Conservation (phyloP, 2,888 invertebrate genomes). For the Ecliptopera silaceata region DNA sequence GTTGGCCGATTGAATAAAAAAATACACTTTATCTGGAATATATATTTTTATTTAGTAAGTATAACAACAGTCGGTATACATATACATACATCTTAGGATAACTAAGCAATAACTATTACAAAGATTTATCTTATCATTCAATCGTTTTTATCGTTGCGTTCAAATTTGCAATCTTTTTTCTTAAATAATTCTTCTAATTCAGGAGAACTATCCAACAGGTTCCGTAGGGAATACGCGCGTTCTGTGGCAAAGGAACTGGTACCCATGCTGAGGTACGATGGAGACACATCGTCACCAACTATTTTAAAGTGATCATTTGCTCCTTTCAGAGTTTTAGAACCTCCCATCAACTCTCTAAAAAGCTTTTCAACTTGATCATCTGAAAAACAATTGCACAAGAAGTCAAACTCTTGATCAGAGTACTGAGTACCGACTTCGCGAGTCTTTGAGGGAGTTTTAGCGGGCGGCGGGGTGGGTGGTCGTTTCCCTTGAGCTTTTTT, state of each 20-base stretch:
- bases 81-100: background rate
- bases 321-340: conserved; percentile 7
- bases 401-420: conserved; percentile 57
- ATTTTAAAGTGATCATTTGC: conserved; percentile 35
- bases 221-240: conserved; percentile 53
- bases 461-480: conserved; percentile 32
- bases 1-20: no score
- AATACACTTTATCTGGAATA: background rate
- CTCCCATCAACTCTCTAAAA: conserved; percentile 35
- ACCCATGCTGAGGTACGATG: conserved; percentile 39
- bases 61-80: background rate
- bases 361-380: conserved; percentile 53
- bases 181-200: conserved; percentile 62
- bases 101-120: conserved; percentile 19
- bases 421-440: conserved; percentile 57
- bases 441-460: conserved; percentile 44
- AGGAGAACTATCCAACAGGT: conserved; percentile 49
- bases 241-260: conserved; percentile 51
- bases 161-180: conserved; percentile 47
- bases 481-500: conserved; percentile 46
- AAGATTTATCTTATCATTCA: background rate
- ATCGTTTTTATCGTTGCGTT: background rate
- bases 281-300: conserved; percentile 42
- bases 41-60: background rate
- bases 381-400: conserved; percentile 62